Conservation (phyloP, 2,797 vertebrate species). For the Gymnocypris eckloni region DNA sequence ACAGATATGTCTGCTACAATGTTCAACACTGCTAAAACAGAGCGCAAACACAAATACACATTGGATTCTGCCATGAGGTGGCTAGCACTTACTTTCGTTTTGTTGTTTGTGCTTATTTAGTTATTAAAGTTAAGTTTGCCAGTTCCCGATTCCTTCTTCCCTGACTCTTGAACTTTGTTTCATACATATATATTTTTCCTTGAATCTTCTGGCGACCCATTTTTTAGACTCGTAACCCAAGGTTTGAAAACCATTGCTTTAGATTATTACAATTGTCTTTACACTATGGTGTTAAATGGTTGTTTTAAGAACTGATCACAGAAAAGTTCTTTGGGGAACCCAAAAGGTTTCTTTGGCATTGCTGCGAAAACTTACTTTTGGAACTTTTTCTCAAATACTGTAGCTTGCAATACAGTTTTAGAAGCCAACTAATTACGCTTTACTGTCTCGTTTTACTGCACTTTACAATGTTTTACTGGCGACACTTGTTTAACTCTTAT, state of each 20-base stretch:
- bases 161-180: too few species aligned
- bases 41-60: too few species aligned
- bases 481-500: not conserved
- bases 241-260: not conserved
- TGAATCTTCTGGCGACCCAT: too few species aligned
- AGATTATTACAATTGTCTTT: not conserved
- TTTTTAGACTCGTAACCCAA: too few species aligned
- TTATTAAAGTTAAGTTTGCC: too few species aligned
- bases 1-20: too few species aligned
- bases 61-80: too few species aligned
- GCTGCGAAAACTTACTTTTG: not conserved
- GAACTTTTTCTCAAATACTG: not conserved
- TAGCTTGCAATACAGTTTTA: not conserved
- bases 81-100: too few species aligned
- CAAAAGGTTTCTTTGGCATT: not conserved
- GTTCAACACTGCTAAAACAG: too few species aligned
- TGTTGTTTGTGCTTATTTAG: too few species aligned
- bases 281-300: not conserved
- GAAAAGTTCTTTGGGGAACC: not conserved
- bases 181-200: too few species aligned
- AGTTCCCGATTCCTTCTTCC: too few species aligned
- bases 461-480: conserved; percentile 9
- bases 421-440: not conserved
- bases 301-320: not conserved
- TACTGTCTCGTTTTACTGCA: conserved; percentile 8